phyloP scores from a whole-genome alignment of 2,797 vertebrate genomes.

The Halcyon chelicuti region DNA sequence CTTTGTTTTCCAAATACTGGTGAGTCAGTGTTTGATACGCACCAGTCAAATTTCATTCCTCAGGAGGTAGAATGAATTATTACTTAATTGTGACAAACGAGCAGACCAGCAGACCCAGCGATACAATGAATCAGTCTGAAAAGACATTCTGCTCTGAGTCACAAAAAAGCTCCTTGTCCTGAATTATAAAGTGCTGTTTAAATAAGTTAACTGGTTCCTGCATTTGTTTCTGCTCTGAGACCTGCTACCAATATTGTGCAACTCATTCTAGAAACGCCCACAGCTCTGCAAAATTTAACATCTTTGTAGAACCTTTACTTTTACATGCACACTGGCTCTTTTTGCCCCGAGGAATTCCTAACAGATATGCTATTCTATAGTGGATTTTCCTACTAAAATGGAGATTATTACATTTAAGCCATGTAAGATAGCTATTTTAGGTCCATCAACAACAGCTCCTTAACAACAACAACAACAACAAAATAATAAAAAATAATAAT shows the following conservation, averaged over 20 bases:
- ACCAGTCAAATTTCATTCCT: conserved; percentile 49
- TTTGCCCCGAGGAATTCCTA: background rate
- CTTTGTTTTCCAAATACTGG: conserved; percentile 64
- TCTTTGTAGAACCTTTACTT: background rate
- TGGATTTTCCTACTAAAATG: background rate
- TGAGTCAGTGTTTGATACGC: conserved; percentile 37
- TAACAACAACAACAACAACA: too few species aligned
- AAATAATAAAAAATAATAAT: too few species aligned
- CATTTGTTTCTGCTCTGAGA: background rate
- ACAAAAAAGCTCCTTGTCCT: background rate
- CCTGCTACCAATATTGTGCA: background rate
- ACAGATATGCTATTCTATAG: background rate
- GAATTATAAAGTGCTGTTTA: background rate
- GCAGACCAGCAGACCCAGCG: background rate
- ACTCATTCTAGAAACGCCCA: background rate
- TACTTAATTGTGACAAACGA: conserved; percentile 51
- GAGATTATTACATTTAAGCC: background rate
- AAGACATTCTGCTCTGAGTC: conserved; percentile 2
- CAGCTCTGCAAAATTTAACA: background rate
- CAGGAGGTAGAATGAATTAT: conserved; percentile 14
- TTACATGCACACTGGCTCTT: background rate
- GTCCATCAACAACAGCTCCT: background rate
- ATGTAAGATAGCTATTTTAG: background rate
- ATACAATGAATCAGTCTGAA: background rate
- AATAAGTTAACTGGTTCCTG: background rate